Evolutionary conservation across 2,888 invertebrate genomes (phyloP), one percentile per base, ranked within the genome.

Genomic region (Eristalinus sepulchralis): DNA sequence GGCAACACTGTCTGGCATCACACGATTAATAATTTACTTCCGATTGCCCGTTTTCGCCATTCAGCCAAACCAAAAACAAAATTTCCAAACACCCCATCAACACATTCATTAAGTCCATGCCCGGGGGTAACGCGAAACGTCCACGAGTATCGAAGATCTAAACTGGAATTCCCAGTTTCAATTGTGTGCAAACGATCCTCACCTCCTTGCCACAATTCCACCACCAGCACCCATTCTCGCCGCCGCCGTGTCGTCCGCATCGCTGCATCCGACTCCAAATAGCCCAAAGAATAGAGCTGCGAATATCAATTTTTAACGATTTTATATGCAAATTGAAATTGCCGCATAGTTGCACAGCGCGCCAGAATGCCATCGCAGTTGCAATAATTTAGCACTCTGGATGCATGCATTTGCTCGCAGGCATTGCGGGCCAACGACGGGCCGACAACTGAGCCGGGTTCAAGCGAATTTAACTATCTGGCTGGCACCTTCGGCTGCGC

Each of bases 281-380:
- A 59, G 82, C 77, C 82, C 84, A 77, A 60, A 73, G 70, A 86
- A 83, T 83, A 75, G 22, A 22, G 75, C 59, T 71, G 78, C 66
- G 83, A 86, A 86, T 86, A 86, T 86, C 86, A 86, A 86, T 83
- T 86, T 86, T 86, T 79, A 86, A 83, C 86, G 86, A 83, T 86
- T 86, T 86, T 83, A 75, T 86, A 86, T 86, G 86, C 86, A 86
- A 86, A 86, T 86, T 83, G 86, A 83, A 75, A 79, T 82, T 83
- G 86, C 86, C 55, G 70, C 75, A 75, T 53, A 57, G 75, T 73
- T 39, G 70, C 72, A 60, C 75, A 75, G 75, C 83, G 83, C 83
- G 47, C 47, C 27, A 27, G 86, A 83, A 86, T 83, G 70, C 73
- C 70, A 79, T 79, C 17, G 67, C 78, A 83, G 78, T 83, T 83